A percentile compares a stretch with the other conserved stretches of the same genome.
These are phyloP conservation scores for Neolamprologus modestus DNA, from an alignment of 2,113 vertebrate genomes.

Conservation along the genomic window DNA sequence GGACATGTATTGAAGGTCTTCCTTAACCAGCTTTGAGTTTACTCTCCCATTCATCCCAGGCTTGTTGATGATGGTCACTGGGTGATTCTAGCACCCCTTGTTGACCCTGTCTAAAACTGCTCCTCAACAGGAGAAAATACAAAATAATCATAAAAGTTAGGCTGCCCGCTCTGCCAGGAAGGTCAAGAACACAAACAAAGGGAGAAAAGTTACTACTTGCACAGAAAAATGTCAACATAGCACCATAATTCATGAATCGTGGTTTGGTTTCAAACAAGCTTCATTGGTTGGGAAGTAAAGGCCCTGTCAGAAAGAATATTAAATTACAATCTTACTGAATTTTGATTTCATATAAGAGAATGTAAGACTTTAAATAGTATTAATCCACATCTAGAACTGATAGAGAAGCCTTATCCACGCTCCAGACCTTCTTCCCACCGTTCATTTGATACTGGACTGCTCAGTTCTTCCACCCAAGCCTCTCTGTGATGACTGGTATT, in stretches of 20 bases:
- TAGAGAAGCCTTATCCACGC: background rate
- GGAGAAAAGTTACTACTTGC: background rate
- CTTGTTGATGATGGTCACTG: background rate
- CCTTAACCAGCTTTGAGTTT: background rate
- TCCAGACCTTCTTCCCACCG: background rate
- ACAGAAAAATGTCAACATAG: background rate
- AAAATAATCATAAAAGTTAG: background rate
- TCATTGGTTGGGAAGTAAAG: background rate
- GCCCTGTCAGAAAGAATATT: background rate
- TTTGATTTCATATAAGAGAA: background rate
- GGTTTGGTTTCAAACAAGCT: background rate
- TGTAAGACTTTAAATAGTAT: background rate
- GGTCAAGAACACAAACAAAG: background rate
- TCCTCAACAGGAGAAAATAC: background rate
- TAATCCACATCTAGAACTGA: background rate
- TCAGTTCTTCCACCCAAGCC: background rate
- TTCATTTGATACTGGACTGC: background rate
- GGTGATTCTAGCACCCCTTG: background rate
- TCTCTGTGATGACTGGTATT: background rate
- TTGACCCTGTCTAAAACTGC: background rate
- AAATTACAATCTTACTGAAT: background rate
- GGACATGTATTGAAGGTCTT: background rate
- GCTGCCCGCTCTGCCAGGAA: background rate
- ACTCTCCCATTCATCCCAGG: background rate
- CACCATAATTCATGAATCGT: background rate